phyloP scores from a whole-genome alignment of 2,797 vertebrate genomes.

The Leptatherina wallacei region DNA sequence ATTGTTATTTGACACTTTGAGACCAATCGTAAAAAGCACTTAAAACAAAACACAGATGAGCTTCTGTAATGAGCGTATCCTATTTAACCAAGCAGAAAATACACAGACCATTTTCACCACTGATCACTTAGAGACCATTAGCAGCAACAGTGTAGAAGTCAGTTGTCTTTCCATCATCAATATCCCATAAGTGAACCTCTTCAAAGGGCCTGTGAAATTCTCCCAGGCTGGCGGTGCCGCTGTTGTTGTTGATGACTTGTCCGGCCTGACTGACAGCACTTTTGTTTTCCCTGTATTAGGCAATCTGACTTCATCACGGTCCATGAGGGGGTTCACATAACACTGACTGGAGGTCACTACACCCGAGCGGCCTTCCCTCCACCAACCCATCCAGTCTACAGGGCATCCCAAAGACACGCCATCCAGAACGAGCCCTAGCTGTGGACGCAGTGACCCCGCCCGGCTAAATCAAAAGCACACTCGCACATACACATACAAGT shows the following conservation, averaged over 20 bases:
- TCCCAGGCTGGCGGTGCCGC: conserved; percentile 52
- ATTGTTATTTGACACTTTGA: conserved; percentile 72
- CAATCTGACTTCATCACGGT: conserved; percentile 86
- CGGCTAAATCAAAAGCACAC: neutral
- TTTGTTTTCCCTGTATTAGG: conserved; percentile 85
- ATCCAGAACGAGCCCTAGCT: conserved; percentile 47
- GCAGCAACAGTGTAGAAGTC: conserved; percentile 50
- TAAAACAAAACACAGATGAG: conserved; percentile 53
- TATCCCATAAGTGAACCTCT: conserved; percentile 76
- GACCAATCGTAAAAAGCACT: conserved; percentile 71
- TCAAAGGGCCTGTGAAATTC: conserved; percentile 58
- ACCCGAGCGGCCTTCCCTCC: conserved; percentile 61
- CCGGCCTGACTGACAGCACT: conserved; percentile 81
- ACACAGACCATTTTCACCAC: conserved; percentile 56
- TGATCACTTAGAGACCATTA: conserved; percentile 80
- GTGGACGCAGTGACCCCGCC: conserved; percentile 49
- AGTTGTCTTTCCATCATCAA: conserved; percentile 71
- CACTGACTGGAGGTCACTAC: conserved; percentile 77
- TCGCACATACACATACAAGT: neutral
- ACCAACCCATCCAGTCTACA: conserved; percentile 34
- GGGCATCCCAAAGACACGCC: conserved; percentile 38
- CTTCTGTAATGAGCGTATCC: conserved; percentile 60
- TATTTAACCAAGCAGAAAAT: conserved; percentile 68
- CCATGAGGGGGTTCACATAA: conserved; percentile 79
- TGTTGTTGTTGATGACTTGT: conserved; percentile 68